A percentile compares a stretch with the other conserved stretches of the same genome.
Evolutionary conservation across 2,888 invertebrate genomes (phyloP).

Genomic region (Amphipoea oculea): DNA sequence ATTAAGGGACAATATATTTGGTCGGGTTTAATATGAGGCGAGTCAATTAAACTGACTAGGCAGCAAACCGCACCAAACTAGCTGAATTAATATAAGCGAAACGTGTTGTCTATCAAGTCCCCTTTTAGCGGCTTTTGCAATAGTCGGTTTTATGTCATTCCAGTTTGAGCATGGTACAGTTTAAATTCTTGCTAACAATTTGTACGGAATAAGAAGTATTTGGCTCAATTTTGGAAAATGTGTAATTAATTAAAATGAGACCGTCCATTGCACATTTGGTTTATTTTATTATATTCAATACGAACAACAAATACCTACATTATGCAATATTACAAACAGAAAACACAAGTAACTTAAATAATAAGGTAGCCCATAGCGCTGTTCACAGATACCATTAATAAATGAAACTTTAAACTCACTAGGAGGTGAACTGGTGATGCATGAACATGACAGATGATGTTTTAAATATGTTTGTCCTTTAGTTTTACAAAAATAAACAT

Average conservation of each 20-base stretch:
- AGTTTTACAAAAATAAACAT: not conserved
- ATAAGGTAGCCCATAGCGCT: not conserved
- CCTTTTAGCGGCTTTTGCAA: constrained; percentile 48
- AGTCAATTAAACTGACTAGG: constrained; percentile 32
- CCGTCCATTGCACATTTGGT: not conserved
- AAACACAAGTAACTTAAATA: not conserved
- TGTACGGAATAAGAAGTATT: not conserved
- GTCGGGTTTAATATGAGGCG: not conserved
- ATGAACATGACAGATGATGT: not conserved
- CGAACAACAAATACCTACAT: not conserved
- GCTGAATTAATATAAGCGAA: constrained; percentile 26
- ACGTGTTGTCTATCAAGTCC: constrained; percentile 40
- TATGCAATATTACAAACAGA: not conserved
- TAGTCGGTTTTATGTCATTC: constrained; percentile 14
- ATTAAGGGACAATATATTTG: constrained; percentile 8
- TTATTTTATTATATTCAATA: no score
- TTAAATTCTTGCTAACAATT: not conserved
- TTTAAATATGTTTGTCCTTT: not conserved
- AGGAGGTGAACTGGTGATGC: not conserved
- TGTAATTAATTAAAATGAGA: not conserved
- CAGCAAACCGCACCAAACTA: constrained; percentile 26
- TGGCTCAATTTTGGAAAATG: not conserved
- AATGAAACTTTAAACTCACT: not conserved
- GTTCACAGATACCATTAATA: not conserved
- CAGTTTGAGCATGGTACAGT: constrained; percentile 25